A percentile compares a stretch with the other conserved stretches of the same genome.
phyloP scores from a whole-genome alignment of 2,113 vertebrate genomes.

The Larimichthys polyactis region DNA sequence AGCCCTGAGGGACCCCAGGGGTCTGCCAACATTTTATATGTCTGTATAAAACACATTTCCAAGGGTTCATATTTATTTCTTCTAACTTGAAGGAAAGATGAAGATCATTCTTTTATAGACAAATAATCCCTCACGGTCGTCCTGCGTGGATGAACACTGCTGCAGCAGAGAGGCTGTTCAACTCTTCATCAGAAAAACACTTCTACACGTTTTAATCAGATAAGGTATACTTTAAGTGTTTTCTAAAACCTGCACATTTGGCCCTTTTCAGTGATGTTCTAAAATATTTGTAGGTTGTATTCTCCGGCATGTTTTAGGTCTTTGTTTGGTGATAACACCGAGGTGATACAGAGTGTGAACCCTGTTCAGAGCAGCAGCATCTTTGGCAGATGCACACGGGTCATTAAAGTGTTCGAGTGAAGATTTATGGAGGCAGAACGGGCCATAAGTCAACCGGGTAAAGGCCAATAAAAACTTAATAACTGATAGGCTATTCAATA shows the following conservation, averaged over 20 bases:
- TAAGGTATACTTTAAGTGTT: background rate
- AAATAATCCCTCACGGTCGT: background rate
- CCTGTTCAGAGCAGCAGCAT: slow-evolving; percentile 16
- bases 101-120: background rate
- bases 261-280: background rate
- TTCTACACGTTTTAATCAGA: background rate
- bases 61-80: background rate
- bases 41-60: background rate
- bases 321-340: background rate
- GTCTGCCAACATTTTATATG: background rate
- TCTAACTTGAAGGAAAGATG: background rate
- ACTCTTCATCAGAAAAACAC: background rate
- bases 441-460: slow-evolving; percentile 31
- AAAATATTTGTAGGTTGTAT: slow-evolving; percentile 15
- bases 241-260: slow-evolving; percentile 9
- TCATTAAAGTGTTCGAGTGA: slow-evolving; percentile 33
- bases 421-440: slow-evolving; percentile 29
- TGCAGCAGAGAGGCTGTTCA: background rate
- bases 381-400: slow-evolving; percentile 6
- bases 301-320: background rate
- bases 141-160: background rate
- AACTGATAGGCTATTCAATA: slow-evolving; percentile 43
- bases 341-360: slow-evolving; percentile 1
- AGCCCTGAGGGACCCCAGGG: too few species aligned
- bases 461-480: slow-evolving; percentile 52